A percentile compares a stretch with the other conserved stretches of the same genome.
Conservation (phyloP, 2,888 invertebrate species). For the Coleophora flavipennella region DNA sequence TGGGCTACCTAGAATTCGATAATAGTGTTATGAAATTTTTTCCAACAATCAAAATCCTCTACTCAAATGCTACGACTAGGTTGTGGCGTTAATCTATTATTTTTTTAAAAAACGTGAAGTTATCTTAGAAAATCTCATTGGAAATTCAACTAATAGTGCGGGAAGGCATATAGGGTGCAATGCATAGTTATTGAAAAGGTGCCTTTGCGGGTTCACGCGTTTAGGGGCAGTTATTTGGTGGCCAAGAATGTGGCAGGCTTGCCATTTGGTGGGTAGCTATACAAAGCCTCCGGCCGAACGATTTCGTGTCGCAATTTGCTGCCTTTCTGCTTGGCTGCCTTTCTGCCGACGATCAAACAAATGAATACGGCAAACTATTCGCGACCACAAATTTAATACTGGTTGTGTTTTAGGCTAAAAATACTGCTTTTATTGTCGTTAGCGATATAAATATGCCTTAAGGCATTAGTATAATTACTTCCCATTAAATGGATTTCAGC, state of each 20-base stretch:
- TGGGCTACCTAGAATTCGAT: no score
- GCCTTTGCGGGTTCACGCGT: constrained; percentile 12
- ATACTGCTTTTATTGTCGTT: no score
- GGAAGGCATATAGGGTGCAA: constrained; percentile 30
- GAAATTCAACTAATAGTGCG: constrained; percentile 25
- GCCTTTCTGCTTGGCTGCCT: background rate
- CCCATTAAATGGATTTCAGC: no score
- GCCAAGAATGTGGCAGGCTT: constrained; percentile 31
- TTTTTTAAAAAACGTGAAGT: no score
- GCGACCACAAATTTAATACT: no score
- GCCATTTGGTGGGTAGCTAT: constrained; percentile 11
- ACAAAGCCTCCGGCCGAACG: constrained; percentile 20
- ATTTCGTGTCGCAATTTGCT: constrained; percentile 21
- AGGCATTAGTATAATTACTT: no score
- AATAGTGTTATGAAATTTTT: no score
- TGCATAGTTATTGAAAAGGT: constrained; percentile 32
- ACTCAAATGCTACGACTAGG: no score
- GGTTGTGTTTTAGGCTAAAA: no score
- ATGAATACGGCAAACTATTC: background rate
- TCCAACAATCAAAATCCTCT: no score
- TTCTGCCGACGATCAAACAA: background rate
- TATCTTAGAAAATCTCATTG: constrained; percentile 16
- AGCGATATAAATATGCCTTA: no score
- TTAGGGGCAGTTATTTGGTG: constrained; percentile 25
- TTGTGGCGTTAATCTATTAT: no score